phyloP scores from a whole-genome alignment of 2,888 invertebrate genomes.

The Hedya salicella region DNA sequence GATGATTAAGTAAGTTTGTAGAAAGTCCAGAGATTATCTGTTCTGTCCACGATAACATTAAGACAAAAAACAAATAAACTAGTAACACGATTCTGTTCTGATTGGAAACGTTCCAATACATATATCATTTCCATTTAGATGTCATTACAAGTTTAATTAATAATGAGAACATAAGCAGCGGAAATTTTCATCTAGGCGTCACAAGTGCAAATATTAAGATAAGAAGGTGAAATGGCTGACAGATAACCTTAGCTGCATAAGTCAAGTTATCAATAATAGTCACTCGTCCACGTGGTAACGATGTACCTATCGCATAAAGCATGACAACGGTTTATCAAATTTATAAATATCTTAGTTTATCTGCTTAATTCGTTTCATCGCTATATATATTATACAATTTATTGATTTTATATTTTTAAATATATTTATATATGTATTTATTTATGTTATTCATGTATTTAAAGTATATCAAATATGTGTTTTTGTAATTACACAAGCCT shows the following conservation, averaged over 20 bases:
- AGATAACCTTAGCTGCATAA: neutral
- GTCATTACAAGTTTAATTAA: constrained; percentile 3
- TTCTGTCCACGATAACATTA: neutral
- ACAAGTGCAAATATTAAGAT: constrained; percentile 26
- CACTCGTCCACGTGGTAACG: constrained; percentile 18
- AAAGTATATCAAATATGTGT: too few species aligned
- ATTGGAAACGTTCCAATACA: neutral
- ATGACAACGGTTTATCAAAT: constrained; percentile 24
- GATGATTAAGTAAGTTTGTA: too few species aligned
- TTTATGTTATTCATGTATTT: too few species aligned
- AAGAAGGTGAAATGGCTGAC: constrained; percentile 8
- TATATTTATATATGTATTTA: too few species aligned
- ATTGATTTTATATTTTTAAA: too few species aligned
- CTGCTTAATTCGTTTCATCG: too few species aligned
- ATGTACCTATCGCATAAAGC: neutral
- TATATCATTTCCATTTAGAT: neutral
- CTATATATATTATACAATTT: neutral
- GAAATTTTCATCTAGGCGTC: constrained; percentile 16
- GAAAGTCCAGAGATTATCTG: neutral
- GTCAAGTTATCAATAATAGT: constrained; percentile 10
- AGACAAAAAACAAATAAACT: neutral
- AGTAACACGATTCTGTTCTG: neutral
- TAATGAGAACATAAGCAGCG: neutral
- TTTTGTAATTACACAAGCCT: too few species aligned
- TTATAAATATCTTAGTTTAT: constrained; percentile 3